Evolutionary conservation across 2,888 invertebrate genomes (phyloP), one percentile per base, ranked within the genome.

Genomic region (Lasius platythorax): DNA sequence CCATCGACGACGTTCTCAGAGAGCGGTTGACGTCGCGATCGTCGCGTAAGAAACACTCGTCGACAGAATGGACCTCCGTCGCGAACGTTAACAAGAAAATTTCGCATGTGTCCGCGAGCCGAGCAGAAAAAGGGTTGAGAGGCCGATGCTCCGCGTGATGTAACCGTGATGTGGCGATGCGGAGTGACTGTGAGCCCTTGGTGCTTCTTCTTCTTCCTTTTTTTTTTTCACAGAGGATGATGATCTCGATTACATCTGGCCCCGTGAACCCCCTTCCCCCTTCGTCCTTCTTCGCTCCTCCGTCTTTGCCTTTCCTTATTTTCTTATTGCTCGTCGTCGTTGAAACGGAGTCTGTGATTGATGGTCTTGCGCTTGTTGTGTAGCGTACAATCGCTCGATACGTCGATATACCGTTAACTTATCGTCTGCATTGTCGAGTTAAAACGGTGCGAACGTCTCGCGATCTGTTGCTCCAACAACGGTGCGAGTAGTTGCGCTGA

Each of bases 171-270:
- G 18, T 43, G 64, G 23, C 68, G 30, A 68, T 43, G 11, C 58
- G 43, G 46, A 81, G 73, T 61, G 79, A 73, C 73, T 81, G 73
- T 37, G 37, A 37, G 37, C 79, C 37, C 73, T 81, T 72, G 79
- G 30, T 72, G 30, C 46, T 37, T 72, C 46, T 63, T 70, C 33
- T 12, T 8, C 3, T 61, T 70, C 15, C 12, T 18, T 50, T 50
- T 50, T 50, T 50, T 18, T 63, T 9, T 37, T 18, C 33, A 11
- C 73, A 33, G n/a, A 46, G 79, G 61, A 63, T 63, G 73, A 72
- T 72, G 79, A 81, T 81, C 73, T 81, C 79, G 79, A 81, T 81
- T 81, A 81, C 79, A 81, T 81, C 46, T 81, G 50, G 79, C 37
- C 73, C 28, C 37, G 46, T 73, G 73, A 81, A 73, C 73, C 79